A percentile compares a stretch with the other conserved stretches of the same genome.
These are phyloP conservation scores for Copidosoma floridanum DNA, from an alignment of 1,140 invertebrate species.

Conservation along the genomic window DNA sequence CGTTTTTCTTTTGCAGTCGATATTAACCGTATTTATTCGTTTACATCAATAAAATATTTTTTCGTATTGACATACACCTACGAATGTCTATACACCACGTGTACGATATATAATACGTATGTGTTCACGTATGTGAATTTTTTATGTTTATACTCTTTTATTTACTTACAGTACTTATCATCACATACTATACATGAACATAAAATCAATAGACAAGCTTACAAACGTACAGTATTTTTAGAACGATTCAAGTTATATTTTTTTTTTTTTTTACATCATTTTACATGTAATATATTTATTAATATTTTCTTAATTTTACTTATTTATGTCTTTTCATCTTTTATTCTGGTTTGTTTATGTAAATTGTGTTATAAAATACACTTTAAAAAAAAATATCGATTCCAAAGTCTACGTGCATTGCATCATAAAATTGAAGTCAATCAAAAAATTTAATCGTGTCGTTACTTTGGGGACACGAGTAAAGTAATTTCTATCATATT, in stretches of 20 bases:
- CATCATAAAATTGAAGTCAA: conserved; percentile 10
- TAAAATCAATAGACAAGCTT: conserved; percentile 23
- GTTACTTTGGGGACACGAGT: neutral
- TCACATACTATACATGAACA: conserved; percentile 20
- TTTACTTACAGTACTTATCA: conserved; percentile 20
- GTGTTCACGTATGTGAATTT: conserved; percentile 21
- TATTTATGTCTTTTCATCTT: too few species aligned
- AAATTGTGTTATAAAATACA: conserved; percentile 24
- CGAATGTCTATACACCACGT: conserved; percentile 35
- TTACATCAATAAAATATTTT: conserved; percentile 39
- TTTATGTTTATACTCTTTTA: conserved; percentile 27
- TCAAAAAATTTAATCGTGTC: neutral
- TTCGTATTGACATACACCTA: neutral
- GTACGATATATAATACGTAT: conserved; percentile 25
- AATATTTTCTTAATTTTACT: neutral
- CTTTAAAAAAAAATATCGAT: conserved; percentile 14
- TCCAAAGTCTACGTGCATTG: conserved; percentile 4
- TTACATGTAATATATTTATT: conserved; percentile 14
- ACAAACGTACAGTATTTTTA: conserved; percentile 19
- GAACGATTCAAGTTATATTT: conserved; percentile 16
- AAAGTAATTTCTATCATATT: too few species aligned
- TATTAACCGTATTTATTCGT: conserved; percentile 24
- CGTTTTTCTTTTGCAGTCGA: conserved; percentile 15
- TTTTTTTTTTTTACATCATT: conserved; percentile 7
- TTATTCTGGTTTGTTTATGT: too few species aligned